phyloP scores from a whole-genome alignment of 2,113 vertebrate species.

The Bettongia penicillata region DNA sequence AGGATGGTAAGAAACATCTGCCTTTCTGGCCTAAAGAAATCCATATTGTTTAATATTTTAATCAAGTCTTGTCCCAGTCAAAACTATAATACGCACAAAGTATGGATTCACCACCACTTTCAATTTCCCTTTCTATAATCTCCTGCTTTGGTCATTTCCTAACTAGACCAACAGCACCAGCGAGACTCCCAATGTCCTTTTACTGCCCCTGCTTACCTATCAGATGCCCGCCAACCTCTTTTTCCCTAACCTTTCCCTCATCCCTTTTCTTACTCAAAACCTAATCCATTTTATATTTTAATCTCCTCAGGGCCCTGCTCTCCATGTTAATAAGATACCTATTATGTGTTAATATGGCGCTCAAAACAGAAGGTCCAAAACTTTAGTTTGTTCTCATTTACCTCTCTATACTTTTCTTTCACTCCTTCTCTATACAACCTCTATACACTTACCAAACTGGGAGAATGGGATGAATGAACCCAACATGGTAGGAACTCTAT shows the following conservation, averaged over 20 bases:
- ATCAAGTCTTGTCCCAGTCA: not conserved
- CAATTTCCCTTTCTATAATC: not conserved
- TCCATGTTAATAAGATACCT: not conserved
- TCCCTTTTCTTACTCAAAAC: not conserved
- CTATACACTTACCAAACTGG: not conserved
- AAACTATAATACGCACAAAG: not conserved
- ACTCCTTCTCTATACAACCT: not conserved
- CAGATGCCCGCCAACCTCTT: not conserved
- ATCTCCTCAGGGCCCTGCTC: not conserved
- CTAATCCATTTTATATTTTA: not conserved
- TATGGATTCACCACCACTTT: not conserved
- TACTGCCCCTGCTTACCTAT: not conserved
- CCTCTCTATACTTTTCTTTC: not conserved
- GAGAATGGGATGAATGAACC: not conserved
- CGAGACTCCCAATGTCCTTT: not conserved
- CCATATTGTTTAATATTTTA: not conserved
- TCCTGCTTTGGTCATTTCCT: not conserved
- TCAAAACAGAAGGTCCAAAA: not conserved
- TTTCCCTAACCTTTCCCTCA: not conserved
- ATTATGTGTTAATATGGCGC: not conserved
- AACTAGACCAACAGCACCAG: not conserved
- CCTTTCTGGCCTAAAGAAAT: not conserved
- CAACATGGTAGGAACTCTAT: not conserved
- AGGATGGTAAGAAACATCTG: not conserved
- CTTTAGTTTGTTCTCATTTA: not conserved